phyloP scores from a whole-genome alignment of 2,113 vertebrate genomes.

The Xerus inauris region DNA sequence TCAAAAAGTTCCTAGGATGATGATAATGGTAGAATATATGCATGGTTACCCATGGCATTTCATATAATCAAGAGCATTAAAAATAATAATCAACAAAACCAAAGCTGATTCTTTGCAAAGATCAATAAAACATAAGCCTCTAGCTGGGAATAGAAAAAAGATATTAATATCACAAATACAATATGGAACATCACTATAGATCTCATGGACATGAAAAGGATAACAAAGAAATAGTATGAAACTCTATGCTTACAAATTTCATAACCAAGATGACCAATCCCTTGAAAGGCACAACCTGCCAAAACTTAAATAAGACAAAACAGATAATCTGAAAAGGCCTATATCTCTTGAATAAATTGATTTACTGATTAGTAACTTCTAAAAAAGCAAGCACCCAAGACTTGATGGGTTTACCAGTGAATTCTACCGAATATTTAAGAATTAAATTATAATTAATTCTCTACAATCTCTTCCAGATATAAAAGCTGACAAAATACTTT shows the following conservation, averaged over 20 bases:
- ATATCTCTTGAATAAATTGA: not conserved
- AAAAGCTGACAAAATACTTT: not conserved
- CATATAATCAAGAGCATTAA: not conserved
- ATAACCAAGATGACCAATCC: not conserved
- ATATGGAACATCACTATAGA: not conserved
- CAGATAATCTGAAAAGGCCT: not conserved
- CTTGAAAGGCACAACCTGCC: not conserved
- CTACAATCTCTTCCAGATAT: not conserved
- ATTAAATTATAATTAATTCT: not conserved
- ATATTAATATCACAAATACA: not conserved
- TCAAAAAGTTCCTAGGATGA: not conserved
- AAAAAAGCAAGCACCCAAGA: not conserved
- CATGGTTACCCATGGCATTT: not conserved
- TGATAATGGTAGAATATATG: not conserved
- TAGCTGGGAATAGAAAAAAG: not conserved
- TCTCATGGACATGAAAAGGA: not conserved
- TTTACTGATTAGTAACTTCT: not conserved
- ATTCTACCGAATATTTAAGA: not conserved
- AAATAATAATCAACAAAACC: conserved; percentile 33
- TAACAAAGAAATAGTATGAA: not conserved
- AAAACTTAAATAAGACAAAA: conserved; percentile 21
- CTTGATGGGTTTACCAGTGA: not conserved
- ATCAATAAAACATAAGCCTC: not conserved
- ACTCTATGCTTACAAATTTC: not conserved
- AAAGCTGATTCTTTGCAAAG: not conserved